phyloP scores from a whole-genome alignment of 2,113 vertebrate genomes.

The Todiramphus saurophagus region DNA sequence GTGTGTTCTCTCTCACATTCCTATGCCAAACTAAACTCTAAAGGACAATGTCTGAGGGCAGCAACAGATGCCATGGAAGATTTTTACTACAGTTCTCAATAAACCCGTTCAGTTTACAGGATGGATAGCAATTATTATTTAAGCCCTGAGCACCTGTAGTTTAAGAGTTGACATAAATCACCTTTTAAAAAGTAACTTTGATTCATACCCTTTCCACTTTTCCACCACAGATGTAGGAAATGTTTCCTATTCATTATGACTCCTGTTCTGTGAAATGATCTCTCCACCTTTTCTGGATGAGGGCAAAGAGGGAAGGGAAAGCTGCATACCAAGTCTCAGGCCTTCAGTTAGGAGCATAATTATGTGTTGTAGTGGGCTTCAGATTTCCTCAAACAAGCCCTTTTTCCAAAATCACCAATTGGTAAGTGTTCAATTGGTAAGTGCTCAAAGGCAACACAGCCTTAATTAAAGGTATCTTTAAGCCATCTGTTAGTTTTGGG shows the following conservation, averaged over 20 bases:
- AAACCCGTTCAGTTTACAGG: neutral
- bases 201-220: neutral
- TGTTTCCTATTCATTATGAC: neutral
- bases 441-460: neutral
- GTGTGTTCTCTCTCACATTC: neutral
- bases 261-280: neutral
- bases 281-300: neutral
- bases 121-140: neutral
- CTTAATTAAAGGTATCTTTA: neutral
- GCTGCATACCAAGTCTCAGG: neutral
- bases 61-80: neutral
- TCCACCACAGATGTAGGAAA: neutral
- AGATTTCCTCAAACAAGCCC: neutral
- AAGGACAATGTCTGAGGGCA: neutral
- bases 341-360: neutral
- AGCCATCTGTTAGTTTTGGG: conserved; percentile 11
- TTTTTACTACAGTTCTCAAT: neutral
- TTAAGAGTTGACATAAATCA: neutral
- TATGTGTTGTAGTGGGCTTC: neutral
- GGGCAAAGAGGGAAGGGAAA: neutral
- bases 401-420: neutral
- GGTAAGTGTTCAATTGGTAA: neutral
- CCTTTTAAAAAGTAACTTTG: neutral
- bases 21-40: neutral
- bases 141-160: neutral